Evolutionary conservation across 2,797 vertebrate genomes (phyloP), one percentile per base, ranked within the genome.

Genomic region (Pempheris klunzingeri): DNA sequence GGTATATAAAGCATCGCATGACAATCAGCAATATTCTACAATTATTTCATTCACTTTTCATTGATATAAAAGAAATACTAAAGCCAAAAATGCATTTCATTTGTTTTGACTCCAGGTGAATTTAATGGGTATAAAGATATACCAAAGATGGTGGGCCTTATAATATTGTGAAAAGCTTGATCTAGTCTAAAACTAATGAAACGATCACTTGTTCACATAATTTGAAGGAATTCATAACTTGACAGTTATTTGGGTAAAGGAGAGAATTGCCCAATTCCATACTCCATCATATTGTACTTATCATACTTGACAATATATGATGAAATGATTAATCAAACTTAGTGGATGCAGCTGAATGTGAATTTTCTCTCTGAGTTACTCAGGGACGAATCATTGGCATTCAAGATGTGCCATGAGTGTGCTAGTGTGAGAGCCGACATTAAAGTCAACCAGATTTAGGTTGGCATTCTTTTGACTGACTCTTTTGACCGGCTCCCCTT

Each of bases 361-460:
- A 78, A 47, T 78, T 80, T 81, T 49, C 57, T 52, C 34, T 75
- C 55, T 63, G 50, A 68, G 63, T 75, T 63, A 65, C 58, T 77
- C 24, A 59, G 44, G 28, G 60, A 54, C 66, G 43, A 70, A 65
- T 85, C 81, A 77, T 87, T 89, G 71, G 28, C 57, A 86, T 86
- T 84, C 88, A 72, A 52, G 74, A 74, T 65, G 47, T 63, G 57
- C 50, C 71, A 50, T n/a, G 58, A 72, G 74, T 49, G 69, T 71
- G 73, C 62, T 80, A 78, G 82, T 78, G 62, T 65, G 81, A 91
- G 87, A 81, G 54, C 68, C 20, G 12, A 44, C 79, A 72, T 85
- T 85, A 78, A 82, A 84, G 69, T 74, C 83, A 73, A 80, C 75
- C 69, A 81, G 76, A 90, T 76, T 77, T 81, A 87, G 84, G 77